phyloP scores from a whole-genome alignment of 64 coral and sea anemone genomes.

The Stichodactyla helianthus region DNA sequence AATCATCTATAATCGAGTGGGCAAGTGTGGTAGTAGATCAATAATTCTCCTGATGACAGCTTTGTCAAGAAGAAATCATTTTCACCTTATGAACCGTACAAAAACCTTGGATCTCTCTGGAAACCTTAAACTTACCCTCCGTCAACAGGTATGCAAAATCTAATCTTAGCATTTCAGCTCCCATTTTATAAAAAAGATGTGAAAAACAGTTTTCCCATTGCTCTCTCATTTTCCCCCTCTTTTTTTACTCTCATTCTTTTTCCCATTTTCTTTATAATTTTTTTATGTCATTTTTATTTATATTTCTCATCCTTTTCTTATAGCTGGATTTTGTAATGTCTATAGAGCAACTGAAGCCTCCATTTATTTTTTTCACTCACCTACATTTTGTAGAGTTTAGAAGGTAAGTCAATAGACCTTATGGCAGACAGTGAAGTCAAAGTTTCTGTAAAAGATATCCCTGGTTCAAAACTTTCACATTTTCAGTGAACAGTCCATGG shows the following conservation, averaged over 20 bases:
- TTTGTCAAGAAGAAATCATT: neutral
- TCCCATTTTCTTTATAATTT: neutral
- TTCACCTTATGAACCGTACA: neutral
- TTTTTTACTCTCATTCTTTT: neutral
- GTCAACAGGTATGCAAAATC: neutral
- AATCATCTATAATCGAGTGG: constrained; percentile 22
- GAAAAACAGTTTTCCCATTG: too few relatives aligned
- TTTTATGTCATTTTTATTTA: neutral
- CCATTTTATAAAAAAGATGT: too few relatives aligned
- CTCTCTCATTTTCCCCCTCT: neutral
- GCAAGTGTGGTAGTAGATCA: constrained; percentile 26
- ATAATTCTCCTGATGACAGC: neutral
- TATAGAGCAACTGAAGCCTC: neutral
- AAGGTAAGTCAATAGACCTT: neutral
- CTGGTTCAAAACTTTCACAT: too few relatives aligned
- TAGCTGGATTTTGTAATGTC: neutral
- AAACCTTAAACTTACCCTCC: neutral
- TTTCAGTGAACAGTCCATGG: too few relatives aligned
- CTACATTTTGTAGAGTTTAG: constrained; percentile 24
- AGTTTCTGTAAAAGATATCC: too few relatives aligned
- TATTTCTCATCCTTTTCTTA: neutral
- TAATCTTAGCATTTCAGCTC: too few relatives aligned
- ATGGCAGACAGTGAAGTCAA: neutral
- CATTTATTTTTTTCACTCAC: constrained; percentile 5
- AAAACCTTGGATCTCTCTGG: neutral